These are phyloP conservation scores for Empis livida DNA, from an alignment of 2,888 invertebrate genomes.

Conservation along the genomic window DNA sequence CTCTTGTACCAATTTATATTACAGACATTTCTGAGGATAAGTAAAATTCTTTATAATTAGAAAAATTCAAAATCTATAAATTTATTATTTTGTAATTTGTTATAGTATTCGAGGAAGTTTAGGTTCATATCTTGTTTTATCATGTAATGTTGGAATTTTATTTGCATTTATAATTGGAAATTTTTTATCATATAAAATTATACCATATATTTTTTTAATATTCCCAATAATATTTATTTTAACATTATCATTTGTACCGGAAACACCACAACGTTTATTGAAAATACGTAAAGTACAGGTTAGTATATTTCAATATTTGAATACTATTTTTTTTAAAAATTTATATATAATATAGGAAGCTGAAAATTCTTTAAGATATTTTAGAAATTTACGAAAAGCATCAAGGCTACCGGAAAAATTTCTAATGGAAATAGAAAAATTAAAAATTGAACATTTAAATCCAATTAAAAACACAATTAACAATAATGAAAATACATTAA, in stretches of 20 bases:
- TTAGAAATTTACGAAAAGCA: conserved; percentile 21
- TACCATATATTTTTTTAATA: conserved; percentile 20
- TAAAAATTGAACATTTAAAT: conserved; percentile 18
- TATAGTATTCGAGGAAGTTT: conserved; percentile 28
- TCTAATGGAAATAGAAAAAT: conserved; percentile 24
- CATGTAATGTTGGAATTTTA: conserved; percentile 27
- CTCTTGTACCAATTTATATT: conserved; percentile 26
- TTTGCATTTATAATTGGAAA: conserved; percentile 25
- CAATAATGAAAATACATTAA: conserved; percentile 12
- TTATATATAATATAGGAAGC: conserved; percentile 19
- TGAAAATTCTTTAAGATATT: conserved; percentile 27
- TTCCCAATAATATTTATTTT: conserved; percentile 21
- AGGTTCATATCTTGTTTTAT: conserved; percentile 28
- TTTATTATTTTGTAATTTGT: neutral
- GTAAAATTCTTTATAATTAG: conserved; percentile 12
- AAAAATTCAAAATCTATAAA: neutral
- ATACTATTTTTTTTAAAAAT: neutral
- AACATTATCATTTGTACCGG: conserved; percentile 27
- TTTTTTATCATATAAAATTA: conserved; percentile 20
- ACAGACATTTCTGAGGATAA: conserved; percentile 28
- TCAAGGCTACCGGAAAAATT: conserved; percentile 22
- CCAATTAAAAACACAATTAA: conserved; percentile 3
- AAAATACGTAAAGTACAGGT: conserved; percentile 20
- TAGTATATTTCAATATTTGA: neutral
- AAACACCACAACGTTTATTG: conserved; percentile 28